Conservation (phyloP, 2,797 vertebrate genomes). For the Heterohyrax brucei region DNA sequence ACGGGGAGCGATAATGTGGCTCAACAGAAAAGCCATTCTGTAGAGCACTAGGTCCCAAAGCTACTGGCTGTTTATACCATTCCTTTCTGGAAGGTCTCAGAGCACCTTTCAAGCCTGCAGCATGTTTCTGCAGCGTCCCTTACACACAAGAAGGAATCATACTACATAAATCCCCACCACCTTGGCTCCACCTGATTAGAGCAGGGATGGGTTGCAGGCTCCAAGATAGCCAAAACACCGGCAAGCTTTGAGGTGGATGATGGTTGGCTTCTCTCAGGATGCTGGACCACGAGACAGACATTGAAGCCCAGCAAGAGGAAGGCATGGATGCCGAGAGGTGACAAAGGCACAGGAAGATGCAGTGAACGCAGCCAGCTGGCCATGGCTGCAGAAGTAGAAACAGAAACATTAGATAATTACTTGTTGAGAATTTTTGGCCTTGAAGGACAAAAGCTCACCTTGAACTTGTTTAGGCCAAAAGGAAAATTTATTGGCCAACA, state of each 20-base stretch:
- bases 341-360: background rate
- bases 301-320: background rate
- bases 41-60: background rate
- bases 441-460: background rate
- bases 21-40: background rate
- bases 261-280: background rate
- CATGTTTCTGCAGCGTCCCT: background rate
- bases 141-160: too few species aligned
- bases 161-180: background rate
- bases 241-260: background rate
- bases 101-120: background rate
- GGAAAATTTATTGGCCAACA: background rate
- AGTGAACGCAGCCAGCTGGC: background rate
- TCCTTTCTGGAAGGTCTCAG: background rate
- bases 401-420: background rate
- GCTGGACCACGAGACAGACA: background rate
- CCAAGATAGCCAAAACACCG: background rate
- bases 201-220: background rate
- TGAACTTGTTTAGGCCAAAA: conserved; percentile 33
- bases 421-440: background rate
- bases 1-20: background rate
- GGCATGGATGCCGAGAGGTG: background rate
- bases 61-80: background rate
- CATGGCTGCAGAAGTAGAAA: background rate
- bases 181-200: background rate